Percentiles rank a stretch among this genome's conserved stretches.
Evolutionary conservation across 2,113 vertebrate genomes (phyloP).

Genomic region (Muntiacus muntjak): DNA sequence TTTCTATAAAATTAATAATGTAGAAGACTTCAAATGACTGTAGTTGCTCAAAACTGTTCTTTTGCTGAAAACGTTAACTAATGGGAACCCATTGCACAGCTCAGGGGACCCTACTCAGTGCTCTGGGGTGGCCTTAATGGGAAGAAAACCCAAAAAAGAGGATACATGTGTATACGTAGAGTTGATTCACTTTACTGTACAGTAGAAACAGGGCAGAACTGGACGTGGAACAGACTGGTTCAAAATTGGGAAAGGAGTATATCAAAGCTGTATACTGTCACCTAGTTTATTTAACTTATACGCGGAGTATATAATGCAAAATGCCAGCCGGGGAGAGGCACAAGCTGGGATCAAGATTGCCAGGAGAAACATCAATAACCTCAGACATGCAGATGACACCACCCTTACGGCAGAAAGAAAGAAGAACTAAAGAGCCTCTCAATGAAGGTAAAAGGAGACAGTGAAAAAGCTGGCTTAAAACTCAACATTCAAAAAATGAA

Average conservation of each 20-base stretch:
- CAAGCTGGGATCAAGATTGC: neutral
- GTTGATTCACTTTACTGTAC: neutral
- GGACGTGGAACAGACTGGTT: neutral
- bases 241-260: neutral
- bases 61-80: neutral
- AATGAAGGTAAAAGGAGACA: neutral
- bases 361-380: neutral
- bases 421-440: neutral
- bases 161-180: neutral
- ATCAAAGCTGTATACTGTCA: neutral
- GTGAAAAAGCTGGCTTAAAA: neutral
- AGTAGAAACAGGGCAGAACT: neutral
- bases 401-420: neutral
- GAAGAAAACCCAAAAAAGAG: neutral
- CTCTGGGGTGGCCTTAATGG: neutral
- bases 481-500: neutral
- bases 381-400: neutral
- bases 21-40: constrained; percentile 35
- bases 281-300: neutral
- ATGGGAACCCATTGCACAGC: neutral
- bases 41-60: constrained; percentile 30
- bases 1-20: constrained; percentile 66
- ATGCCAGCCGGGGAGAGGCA: neutral
- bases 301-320: neutral
- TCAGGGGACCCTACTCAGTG: neutral